Base-by-base conservation (phyloP, 2,888 invertebrate species). In the Taphrorychus bicolor region DNA sequence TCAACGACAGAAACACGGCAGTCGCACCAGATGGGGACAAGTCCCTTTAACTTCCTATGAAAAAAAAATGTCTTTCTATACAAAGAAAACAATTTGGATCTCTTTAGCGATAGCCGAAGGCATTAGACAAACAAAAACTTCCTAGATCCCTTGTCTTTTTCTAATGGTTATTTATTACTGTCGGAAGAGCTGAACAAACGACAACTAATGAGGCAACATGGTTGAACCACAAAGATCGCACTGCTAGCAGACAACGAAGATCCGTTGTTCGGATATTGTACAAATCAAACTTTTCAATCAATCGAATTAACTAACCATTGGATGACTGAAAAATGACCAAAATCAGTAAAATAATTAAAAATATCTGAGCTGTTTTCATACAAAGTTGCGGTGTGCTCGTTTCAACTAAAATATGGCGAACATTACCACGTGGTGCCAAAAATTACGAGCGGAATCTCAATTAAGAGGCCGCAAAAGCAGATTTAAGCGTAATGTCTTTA, bases 181-280 rank as follows among this genome's bases (percentile, higher is more conserved):
- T 54, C 61, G 53, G 61, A 53, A 54, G 45, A 45, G 22, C 61
- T 61, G 54, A 61, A 61, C 61, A 61, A 61, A 61, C 61, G 48
- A 54, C n/a, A n/a, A 45, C 56, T 32, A 32, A 32, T 32, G 3
- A 32, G 32, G 32, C 11, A 32, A 9, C 22, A 52, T 52, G 52
- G 22, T 23, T 21, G 52, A 23, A 22, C 52, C 52, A 52, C 22
- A 22, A 32, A 32, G 7, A 32, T 32, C 32, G 32, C 9, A 2
- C 9, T 32, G 9, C 32, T 9, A 5, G 24, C 4, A 24, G 24
- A 24, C 7, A 24, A 24, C 1, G 32, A 7, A 2, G 32, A 11
- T 9, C 32, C 11, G 32, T 32, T 32, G 32, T 32, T 3, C 2
- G 32, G 32, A 32, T 32, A 32, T 32, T 32, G 7, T 32, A 32